These are phyloP conservation scores for Dromaius novaehollandiae DNA, from an alignment of 2,113 vertebrate genomes.

Conservation along the genomic window DNA sequence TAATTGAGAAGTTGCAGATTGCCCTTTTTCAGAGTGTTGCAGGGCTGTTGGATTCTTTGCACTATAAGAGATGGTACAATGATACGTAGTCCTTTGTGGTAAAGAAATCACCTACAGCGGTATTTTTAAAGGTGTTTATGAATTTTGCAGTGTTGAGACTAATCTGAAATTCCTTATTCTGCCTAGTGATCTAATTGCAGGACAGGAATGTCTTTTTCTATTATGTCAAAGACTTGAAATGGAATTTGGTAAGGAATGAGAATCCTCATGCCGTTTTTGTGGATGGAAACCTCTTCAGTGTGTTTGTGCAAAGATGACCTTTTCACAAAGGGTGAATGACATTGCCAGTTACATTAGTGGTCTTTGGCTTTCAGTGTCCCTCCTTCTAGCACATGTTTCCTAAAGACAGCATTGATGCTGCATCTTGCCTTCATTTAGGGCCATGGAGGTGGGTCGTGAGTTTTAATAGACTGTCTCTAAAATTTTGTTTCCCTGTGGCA, in stretches of 20 bases:
- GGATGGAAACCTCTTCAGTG: background rate
- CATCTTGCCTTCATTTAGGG: background rate
- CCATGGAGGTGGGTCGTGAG: background rate
- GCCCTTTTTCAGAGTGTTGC: background rate
- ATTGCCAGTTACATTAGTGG: background rate
- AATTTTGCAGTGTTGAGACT: background rate
- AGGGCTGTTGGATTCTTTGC: background rate
- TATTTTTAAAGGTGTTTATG: background rate
- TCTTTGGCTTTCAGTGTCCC: background rate
- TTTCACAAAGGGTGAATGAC: background rate
- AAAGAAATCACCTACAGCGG: background rate
- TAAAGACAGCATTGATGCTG: rapidly evolving
- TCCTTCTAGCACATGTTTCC: background rate
- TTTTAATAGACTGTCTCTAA: background rate
- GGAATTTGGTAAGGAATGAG: background rate
- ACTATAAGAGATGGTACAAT: background rate
- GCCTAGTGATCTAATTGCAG: background rate
- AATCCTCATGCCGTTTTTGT: background rate
- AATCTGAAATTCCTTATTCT: background rate
- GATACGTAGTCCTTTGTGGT: background rate
- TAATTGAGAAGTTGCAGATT: background rate
- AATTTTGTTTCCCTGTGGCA: background rate
- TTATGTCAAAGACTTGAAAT: background rate
- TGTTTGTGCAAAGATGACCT: background rate
- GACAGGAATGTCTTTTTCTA: background rate